phyloP scores from a whole-genome alignment of 2,888 invertebrate genomes.

The Hermaeophaga mercurialis region DNA sequence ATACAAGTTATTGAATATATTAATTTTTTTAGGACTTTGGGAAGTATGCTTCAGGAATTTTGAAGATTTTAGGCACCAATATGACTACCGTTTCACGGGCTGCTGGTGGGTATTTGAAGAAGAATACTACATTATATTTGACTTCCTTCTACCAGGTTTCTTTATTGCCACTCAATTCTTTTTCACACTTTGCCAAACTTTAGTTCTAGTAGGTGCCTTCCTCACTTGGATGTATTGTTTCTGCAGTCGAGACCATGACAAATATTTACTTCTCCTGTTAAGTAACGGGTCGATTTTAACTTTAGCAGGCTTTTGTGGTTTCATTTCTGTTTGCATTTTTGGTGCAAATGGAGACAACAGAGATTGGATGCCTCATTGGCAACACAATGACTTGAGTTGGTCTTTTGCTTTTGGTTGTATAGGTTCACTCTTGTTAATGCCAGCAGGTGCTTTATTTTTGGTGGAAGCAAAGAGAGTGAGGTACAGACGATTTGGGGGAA shows the following conservation, averaged over 20 bases:
- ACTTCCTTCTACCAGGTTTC: conserved; percentile 87
- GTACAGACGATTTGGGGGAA: conserved; percentile 74
- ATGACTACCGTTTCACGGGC: conserved; percentile 81
- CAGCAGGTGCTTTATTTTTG: conserved; percentile 79
- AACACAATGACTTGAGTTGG: conserved; percentile 94
- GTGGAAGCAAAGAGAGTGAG: conserved; percentile 81
- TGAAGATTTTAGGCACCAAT: conserved; percentile 82
- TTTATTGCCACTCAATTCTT: conserved; percentile 94
- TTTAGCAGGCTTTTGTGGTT: conserved; percentile 77
- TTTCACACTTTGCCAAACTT: conserved; percentile 85
- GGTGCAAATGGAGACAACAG: conserved; percentile 89
- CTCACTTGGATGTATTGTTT: conserved; percentile 75
- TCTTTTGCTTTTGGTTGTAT: conserved; percentile 86
- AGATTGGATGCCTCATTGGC: conserved; percentile 96
- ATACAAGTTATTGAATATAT: too few species aligned
- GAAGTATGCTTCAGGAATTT: conserved; percentile 91
- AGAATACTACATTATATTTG: conserved; percentile 93
- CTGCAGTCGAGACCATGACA: conserved; percentile 77
- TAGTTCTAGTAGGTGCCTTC: conserved; percentile 76
- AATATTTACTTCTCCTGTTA: conserved; percentile 74
- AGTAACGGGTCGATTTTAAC: conserved; percentile 76
- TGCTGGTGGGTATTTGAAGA: conserved; percentile 99
- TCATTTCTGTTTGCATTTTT: conserved; percentile 85
- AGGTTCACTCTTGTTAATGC: conserved; percentile 75
- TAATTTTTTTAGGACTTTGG: conserved; percentile 85